Evolutionary conservation across 35 echinoderm and acorn worm species (phyloP), one percentile per base, ranked within the genome.

Genomic region (Strongylocentrotus purpuratus): DNA sequence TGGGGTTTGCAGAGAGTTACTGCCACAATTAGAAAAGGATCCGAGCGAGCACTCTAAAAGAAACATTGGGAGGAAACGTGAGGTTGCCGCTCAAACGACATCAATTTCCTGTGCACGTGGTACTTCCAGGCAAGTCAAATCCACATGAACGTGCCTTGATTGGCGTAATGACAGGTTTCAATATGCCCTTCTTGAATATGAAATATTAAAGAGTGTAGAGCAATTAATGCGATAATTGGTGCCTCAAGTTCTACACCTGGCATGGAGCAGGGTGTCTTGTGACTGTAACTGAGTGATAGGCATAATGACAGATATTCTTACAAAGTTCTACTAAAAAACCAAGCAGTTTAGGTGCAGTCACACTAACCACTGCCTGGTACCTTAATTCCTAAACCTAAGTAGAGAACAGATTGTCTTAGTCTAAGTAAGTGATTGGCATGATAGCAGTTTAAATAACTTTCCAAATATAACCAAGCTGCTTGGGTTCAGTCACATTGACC

Each of bases 81-180:
- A 20, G 87, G 87, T 89, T 89, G 45, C 87, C 33, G 87, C 45
- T 89, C 33, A 33, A 46, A 89, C 32, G 87, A 89, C 87, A 89
- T 46, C 87, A 45, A 89, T 89, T 89, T 89, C 87, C 87, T 89
- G 87, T 89, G 87, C 87, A 89, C 87, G 87, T 89, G 87, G 33
- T 78, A 78, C 65, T 78, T 78, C 65, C 65, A 78, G 65, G 65
- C 25, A 78, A 78, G 65, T n/a, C 65, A 78, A 78, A 78, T 78
- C 65, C 65, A 18, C 28, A 22, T 4, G 65, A 28, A 78, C 65
- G 4, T 78, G 65, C 65, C 65, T 78, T 78, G 65, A 78, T 78
- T 78, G 65, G 18, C 65, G 22, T 78, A 78, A 78, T 78, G 65
- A 78, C 65, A 78, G 65, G 65, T 28, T 78, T 28, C 22, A 22